Percentiles rank a stretch among this genome's conserved stretches.
Conservation (phyloP, 2,113 vertebrate genomes). For the Spermophilus dauricus region DNA sequence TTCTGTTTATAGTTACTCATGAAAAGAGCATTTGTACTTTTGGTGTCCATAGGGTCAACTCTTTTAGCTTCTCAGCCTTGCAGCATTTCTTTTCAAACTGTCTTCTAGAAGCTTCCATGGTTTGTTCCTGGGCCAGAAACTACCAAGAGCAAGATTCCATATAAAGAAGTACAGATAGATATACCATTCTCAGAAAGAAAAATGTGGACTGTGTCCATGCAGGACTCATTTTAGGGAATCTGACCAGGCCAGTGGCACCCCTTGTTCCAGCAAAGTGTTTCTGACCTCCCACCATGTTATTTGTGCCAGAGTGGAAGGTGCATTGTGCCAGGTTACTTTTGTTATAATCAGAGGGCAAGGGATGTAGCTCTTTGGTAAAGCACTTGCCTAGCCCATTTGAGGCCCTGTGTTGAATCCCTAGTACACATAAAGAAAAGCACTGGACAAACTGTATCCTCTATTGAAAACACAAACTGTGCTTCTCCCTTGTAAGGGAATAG, state of each 20-base stretch:
- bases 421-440: no score
- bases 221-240: neutral
- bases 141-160: neutral
- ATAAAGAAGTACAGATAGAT: neutral
- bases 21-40: neutral
- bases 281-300: neutral
- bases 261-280: neutral
- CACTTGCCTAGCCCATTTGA: no score
- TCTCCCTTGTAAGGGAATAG: neutral
- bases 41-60: neutral
- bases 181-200: neutral
- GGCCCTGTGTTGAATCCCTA: no score
- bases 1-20: neutral
- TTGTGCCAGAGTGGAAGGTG: neutral
- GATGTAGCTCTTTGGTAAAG: no score
- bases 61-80: neutral
- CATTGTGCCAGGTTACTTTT: neutral
- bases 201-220: no score
- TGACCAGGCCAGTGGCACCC: neutral
- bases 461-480: slow-evolving; percentile 2
- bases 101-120: neutral
- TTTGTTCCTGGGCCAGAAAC: neutral
- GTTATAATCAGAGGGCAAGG: neutral
- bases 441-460: neutral
- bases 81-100: neutral